Evolutionary conservation across 92 coral and sea anemone species (phyloP).

Genomic region (Montipora capitata): DNA sequence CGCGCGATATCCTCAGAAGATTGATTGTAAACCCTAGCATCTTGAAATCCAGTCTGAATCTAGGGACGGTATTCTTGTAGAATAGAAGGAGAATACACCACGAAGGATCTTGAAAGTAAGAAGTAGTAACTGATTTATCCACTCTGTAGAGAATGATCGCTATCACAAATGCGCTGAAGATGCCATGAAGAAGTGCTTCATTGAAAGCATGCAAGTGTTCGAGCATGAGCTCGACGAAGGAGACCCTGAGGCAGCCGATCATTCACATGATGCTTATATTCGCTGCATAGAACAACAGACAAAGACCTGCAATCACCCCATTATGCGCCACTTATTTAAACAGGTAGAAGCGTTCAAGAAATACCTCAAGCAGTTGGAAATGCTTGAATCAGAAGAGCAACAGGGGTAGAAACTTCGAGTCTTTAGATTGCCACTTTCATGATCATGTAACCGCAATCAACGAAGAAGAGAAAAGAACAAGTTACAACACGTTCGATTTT

Average conservation of each 20-base stretch:
- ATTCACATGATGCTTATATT: constrained; percentile 24
- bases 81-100: constrained; percentile 38
- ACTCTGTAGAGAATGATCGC: constrained; percentile 45
- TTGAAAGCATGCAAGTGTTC: constrained; percentile 30
- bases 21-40: constrained; percentile 15
- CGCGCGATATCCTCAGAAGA: constrained; percentile 38
- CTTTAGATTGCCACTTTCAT: neutral
- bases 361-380: constrained; percentile 34
- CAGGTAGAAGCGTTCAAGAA: constrained; percentile 30
- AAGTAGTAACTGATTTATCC: constrained; percentile 34
- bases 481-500: no score
- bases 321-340: constrained; percentile 39
- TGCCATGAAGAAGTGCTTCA: constrained; percentile 38
- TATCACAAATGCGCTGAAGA: constrained; percentile 46
- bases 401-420: constrained; percentile 42
- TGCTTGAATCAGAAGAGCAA: constrained; percentile 53
- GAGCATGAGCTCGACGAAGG: constrained; percentile 30
- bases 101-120: constrained; percentile 29
- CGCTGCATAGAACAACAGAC: constrained; percentile 42
- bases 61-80: constrained; percentile 37
- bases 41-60: constrained; percentile 30
- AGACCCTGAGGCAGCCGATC: constrained; percentile 34
- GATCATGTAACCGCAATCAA: constrained; percentile 5
- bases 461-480: no score
- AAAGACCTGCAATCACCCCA: constrained; percentile 44